Conservation (phyloP, 2,113 vertebrate species). For the Pongo pygmaeus region DNA sequence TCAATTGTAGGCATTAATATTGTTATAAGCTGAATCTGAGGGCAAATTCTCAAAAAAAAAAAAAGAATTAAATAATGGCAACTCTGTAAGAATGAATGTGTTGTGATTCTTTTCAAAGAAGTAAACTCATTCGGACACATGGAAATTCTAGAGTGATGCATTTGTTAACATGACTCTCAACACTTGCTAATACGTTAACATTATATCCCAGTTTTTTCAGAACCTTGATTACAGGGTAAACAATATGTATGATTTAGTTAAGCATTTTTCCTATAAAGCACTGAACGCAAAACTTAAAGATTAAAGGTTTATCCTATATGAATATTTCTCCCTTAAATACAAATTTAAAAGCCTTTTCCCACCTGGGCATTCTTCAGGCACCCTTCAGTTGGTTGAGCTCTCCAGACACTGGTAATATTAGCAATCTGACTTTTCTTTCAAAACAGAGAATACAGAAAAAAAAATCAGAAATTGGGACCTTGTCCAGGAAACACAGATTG, state of each 20-base stretch:
- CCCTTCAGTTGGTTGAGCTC: neutral
- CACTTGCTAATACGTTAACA: neutral
- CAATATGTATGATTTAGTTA: neutral
- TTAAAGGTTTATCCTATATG: neutral
- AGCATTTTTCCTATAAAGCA: slow-evolving; percentile 7
- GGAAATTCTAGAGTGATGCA: neutral
- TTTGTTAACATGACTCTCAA: neutral
- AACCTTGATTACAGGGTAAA: neutral
- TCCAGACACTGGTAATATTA: slow-evolving; percentile 15
- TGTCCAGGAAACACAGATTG: slow-evolving; percentile 50
- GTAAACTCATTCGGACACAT: neutral
- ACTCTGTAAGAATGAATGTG: neutral
- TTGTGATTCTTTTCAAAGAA: slow-evolving; percentile 26
- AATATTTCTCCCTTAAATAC: slow-evolving; percentile 15
- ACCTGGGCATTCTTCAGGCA: neutral
- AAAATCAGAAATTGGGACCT: slow-evolving; percentile 6
- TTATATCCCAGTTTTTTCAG: neutral
- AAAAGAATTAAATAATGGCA: neutral
- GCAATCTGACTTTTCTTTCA: slow-evolving; percentile 18
- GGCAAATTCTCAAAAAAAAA: neutral
- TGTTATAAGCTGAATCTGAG: neutral
- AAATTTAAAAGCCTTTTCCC: neutral
- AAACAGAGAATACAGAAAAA: neutral
- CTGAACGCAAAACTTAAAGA: neutral
- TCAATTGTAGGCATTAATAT: neutral